Evolutionary conservation across 2,888 invertebrate genomes (phyloP), one percentile per base, ranked within the genome.

Genomic region (Uloborus plumipes): DNA sequence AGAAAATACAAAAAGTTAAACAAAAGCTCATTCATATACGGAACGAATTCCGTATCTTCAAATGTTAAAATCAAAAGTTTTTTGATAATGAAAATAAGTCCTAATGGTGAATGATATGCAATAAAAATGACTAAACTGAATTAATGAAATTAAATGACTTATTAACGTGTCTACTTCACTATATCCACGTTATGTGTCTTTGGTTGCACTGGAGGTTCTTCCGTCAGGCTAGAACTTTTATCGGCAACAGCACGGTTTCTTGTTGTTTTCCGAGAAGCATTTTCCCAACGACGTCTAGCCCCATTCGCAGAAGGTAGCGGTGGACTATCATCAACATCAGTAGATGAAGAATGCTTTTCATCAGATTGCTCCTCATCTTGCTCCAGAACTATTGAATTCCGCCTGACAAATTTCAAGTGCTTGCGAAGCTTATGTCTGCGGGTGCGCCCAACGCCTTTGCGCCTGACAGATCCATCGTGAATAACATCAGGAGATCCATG

Each of bases 251-350:
- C 7, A 6, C 55, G n/a, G 20, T 55, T 55, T n/a, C 20, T 55
- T n/a, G 7, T 55, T 9, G 18, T 7, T 11, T 15, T 55, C 16
- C 20, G n/a, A 55, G 55, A 16, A 16, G 16, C 55, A 20, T 55
- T 55, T 55, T 55, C 55, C 18, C 55, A 9, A 20, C 55, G n/a
- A 20, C 55, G n/a, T 2, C 20, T n/a, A 26, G 61, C 20, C 26
- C 15, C 16, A 13, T 26, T 20, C 2, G 67, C 53, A 16, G 53
- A 6, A 6, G 58, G 39, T 18, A 7, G 11, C 18, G 70, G 47
- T 13, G 77, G 77, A 26, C 77, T 64, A 20, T 78, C 77, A 55
- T 78, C 77, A 3, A 78, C 70, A 58, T 78, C 77, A 13, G 77
- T 78, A 3, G 70, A 71, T 15, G 70, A 49, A 4, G 77, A 78